Conservation (phyloP, 2,113 vertebrate species). For the Sula dactylatra region DNA sequence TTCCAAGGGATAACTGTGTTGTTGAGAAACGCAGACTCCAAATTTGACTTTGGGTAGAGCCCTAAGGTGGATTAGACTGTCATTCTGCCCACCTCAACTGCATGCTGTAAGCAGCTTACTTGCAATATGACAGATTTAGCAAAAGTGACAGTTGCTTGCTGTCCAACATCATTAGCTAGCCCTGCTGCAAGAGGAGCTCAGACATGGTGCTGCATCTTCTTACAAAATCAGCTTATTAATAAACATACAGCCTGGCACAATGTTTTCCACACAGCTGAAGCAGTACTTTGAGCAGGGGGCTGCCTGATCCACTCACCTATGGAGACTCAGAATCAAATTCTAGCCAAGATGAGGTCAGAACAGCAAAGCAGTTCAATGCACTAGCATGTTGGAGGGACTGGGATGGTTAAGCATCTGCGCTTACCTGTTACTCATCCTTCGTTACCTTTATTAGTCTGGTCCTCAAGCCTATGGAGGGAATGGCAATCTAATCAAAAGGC, state of each 20-base stretch:
- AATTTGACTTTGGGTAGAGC: constrained; percentile 8
- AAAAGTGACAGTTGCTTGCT: constrained; percentile 31
- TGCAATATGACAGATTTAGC: constrained; percentile 18
- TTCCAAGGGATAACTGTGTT: background rate
- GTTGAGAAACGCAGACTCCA: background rate
- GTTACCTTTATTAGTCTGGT: background rate
- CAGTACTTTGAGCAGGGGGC: background rate
- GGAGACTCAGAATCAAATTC: background rate
- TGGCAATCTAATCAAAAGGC: background rate
- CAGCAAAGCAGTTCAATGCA: background rate
- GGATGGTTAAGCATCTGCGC: background rate
- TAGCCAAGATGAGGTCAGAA: background rate
- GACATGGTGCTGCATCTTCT: background rate
- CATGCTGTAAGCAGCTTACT: constrained; percentile 29
- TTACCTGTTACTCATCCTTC: background rate
- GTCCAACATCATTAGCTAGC: background rate
- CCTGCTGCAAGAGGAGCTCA: background rate
- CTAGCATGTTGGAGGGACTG: background rate
- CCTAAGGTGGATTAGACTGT: background rate
- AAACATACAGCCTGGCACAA: background rate
- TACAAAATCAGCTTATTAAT: constrained; percentile 38
- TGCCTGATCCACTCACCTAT: background rate
- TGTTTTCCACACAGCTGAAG: background rate
- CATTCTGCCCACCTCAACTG: background rate
- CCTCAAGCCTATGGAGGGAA: background rate